These are phyloP conservation scores for Drosophila stalkeri DNA, from an alignment of 2,888 invertebrate genomes.

Conservation along the genomic window DNA sequence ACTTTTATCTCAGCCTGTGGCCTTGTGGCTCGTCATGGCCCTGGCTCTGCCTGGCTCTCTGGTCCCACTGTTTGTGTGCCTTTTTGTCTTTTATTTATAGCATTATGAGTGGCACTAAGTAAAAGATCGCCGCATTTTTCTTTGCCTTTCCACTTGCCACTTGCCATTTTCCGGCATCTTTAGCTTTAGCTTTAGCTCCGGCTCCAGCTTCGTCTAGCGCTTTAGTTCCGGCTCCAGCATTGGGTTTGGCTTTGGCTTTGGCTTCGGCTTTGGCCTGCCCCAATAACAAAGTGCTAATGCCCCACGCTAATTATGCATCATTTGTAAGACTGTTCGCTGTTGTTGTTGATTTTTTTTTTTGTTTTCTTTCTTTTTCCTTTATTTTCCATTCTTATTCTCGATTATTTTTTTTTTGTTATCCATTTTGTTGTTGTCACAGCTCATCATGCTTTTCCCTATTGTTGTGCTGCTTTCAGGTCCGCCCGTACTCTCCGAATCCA, in stretches of 20 bases:
- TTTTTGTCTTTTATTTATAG: conserved; percentile 72
- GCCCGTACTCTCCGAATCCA: conserved; percentile 84
- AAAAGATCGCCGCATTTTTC: conserved; percentile 70
- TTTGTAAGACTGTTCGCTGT: conserved; percentile 62
- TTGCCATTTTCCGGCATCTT: conserved; percentile 34
- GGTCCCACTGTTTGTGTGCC: conserved; percentile 5
- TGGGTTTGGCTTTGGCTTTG: conserved; percentile 13
- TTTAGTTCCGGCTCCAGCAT: conserved; percentile 19
- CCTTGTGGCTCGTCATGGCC: too few relatives aligned
- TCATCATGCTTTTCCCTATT: conserved; percentile 49
- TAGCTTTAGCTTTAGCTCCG: conserved; percentile 43
- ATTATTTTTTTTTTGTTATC: conserved; percentile 6
- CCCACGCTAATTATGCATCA: conserved; percentile 79
- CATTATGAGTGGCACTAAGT: conserved; percentile 79
- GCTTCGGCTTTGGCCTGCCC: conserved; percentile 48
- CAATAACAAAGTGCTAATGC: conserved; percentile 81
- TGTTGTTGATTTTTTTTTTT: conserved; percentile 27
- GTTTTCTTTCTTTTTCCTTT: not conserved
- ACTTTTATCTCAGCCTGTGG: conserved; percentile 65
- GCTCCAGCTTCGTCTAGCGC: conserved; percentile 21
- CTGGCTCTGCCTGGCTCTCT: not conserved
- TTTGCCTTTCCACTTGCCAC: conserved; percentile 31
- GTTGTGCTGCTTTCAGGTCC: conserved; percentile 80
- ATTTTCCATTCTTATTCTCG: not conserved
- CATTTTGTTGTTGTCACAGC: conserved; percentile 45